phyloP scores from a whole-genome alignment of 2,797 vertebrate genomes.

The Enteromius afrohamiltoni region DNA sequence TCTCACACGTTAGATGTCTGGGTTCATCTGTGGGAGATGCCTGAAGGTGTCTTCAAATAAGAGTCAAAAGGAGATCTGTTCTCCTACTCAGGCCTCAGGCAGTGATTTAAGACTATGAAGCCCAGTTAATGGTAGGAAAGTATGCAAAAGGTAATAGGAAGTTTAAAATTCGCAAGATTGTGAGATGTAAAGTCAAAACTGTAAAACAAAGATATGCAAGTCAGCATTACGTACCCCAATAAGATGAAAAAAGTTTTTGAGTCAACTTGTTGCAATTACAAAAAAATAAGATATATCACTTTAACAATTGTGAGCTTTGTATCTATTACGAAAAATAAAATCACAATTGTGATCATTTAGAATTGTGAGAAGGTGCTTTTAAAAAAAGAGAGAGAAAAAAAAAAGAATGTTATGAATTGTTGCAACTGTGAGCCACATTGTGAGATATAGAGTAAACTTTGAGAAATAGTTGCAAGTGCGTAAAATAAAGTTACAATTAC shows the following conservation, averaged over 20 bases:
- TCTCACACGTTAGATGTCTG: not conserved
- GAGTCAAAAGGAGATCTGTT: slow-evolving; percentile 1
- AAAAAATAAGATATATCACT: not conserved
- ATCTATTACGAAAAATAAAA: not conserved
- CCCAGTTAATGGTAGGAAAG: not conserved
- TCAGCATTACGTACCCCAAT: not conserved
- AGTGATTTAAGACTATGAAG: slow-evolving; percentile 6
- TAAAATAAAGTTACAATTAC: not conserved
- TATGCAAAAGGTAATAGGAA: not conserved
- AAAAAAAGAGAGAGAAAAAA: not conserved
- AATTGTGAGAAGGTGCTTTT: not conserved
- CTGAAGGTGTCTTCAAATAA: slow-evolving; percentile 12
- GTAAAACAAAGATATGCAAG: not conserved
- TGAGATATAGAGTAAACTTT: not conserved
- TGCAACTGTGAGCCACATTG: not conserved
- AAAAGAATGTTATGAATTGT: not conserved
- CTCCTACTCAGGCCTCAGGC: not conserved
- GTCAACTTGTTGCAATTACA: not conserved
- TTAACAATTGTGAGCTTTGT: too few species aligned
- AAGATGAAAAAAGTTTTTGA: not conserved
- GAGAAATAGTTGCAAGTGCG: not conserved
- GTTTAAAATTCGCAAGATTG: not conserved
- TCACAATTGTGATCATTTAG: not conserved
- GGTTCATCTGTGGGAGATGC: slow-evolving; percentile 4
- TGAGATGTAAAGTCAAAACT: not conserved